Conservation (phyloP, 2,113 vertebrate genomes). For the Rana temporaria region DNA sequence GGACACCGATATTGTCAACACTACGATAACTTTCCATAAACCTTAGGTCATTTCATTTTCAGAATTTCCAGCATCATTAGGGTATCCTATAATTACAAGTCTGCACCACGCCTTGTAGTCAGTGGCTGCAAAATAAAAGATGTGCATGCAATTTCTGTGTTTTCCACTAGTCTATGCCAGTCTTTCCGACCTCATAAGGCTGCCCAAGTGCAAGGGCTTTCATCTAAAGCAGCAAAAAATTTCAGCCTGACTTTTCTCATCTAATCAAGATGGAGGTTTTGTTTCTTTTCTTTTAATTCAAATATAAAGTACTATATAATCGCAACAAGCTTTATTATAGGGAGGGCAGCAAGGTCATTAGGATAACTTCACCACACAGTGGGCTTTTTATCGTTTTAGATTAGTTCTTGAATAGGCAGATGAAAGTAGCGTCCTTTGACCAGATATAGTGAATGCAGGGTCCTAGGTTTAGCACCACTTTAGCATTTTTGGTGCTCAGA, state of each 20-base stretch:
- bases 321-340: too few relatives aligned
- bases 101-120: slow-evolving; percentile 37
- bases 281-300: too few relatives aligned
- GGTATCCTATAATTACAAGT: slow-evolving; percentile 47
- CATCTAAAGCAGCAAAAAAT: neutral
- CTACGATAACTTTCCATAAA: slow-evolving; percentile 24
- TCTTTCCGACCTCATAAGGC: slow-evolving; percentile 35
- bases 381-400: too few relatives aligned
- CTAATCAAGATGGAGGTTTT: neutral
- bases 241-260: neutral
- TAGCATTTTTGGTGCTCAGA: too few relatives aligned
- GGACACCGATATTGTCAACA: slow-evolving; percentile 13
- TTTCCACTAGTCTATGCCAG: slow-evolving; percentile 39
- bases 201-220: neutral
- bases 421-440: too few relatives aligned
- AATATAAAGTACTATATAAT: too few relatives aligned
- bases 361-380: too few relatives aligned
- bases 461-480: too few relatives aligned
- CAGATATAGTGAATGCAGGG: too few relatives aligned
- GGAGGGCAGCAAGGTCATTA: too few relatives aligned
- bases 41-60: slow-evolving; percentile 34
- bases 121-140: slow-evolving; percentile 25
- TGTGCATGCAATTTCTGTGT: slow-evolving; percentile 14
- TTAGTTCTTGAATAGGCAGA: too few relatives aligned
- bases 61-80: slow-evolving; percentile 51